Evolutionary conservation across 2,113 vertebrate genomes (phyloP).

Genomic region (Actenoides hombroni): DNA sequence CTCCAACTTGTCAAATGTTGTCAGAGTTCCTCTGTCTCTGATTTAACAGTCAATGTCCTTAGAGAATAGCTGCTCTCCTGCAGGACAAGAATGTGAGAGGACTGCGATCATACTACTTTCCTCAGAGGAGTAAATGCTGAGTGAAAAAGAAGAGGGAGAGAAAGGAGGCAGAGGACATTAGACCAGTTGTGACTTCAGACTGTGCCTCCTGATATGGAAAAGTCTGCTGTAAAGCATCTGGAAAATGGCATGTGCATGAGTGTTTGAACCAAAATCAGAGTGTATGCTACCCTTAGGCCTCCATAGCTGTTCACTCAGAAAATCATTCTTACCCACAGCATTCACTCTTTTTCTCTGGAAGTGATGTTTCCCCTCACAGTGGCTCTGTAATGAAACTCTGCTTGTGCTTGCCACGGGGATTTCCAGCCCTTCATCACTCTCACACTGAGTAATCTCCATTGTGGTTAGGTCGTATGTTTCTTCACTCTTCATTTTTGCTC

Average conservation of each 20-base stretch:
- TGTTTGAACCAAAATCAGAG: background rate
- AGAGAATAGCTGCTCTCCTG: background rate
- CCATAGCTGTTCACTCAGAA: background rate
- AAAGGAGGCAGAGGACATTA: background rate
- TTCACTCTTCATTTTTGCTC: background rate
- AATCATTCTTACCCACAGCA: background rate
- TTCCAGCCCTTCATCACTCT: background rate
- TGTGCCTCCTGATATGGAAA: background rate
- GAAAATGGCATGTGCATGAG: background rate
- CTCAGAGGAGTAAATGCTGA: background rate
- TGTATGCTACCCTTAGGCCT: background rate
- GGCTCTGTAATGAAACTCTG: background rate
- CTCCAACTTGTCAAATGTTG: background rate
- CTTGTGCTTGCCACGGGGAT: background rate
- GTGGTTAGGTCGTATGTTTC: rapidly evolving
- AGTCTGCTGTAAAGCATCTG: background rate
- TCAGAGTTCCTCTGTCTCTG: background rate
- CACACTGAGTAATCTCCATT: background rate
- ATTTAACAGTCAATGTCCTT: background rate
- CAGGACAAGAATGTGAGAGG: background rate
- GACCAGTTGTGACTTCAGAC: background rate
- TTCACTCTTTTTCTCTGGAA: background rate
- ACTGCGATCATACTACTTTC: background rate
- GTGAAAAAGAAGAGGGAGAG: background rate
- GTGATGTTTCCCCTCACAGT: background rate